These are phyloP conservation scores for Alviniconcha strummeri DNA, from an alignment of 2,888 invertebrate species.

Conservation along the genomic window DNA sequence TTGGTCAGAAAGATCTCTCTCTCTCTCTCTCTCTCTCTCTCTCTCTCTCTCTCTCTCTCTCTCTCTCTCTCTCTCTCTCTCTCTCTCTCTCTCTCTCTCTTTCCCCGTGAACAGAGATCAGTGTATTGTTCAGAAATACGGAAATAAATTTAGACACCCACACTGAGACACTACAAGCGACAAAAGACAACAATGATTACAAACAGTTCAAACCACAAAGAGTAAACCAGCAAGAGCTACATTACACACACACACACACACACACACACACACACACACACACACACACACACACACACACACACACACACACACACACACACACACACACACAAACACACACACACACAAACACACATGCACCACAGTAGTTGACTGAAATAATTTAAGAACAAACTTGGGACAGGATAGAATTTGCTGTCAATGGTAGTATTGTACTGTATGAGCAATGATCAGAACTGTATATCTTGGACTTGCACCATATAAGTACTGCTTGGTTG, in stretches of 20 bases:
- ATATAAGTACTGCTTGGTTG: too few species aligned
- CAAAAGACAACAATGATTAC: background rate
- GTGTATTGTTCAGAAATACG: background rate
- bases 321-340: constrained; percentile 4
- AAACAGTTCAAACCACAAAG: background rate
- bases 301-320: constrained; percentile 12
- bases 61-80: too few species aligned
- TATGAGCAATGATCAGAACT: too few species aligned
- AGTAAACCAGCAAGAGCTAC: too few species aligned
- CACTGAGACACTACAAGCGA: background rate
- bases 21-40: too few species aligned
- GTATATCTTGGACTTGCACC: too few species aligned
- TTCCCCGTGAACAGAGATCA: background rate
- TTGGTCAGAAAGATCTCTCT: too few species aligned
- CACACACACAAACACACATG: background rate
- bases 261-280: constrained; percentile 23
- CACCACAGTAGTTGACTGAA: background rate
- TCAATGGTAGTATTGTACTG: too few species aligned
- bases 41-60: too few species aligned
- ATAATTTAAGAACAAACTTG: too few species aligned
- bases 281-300: constrained; percentile 21
- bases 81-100: too few species aligned
- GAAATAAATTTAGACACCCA: background rate
- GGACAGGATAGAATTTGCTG: too few species aligned
- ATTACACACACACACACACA: background rate